A percentile compares a stretch with the other conserved stretches of the same genome.
Evolutionary conservation across 2,888 invertebrate species (phyloP).

Genomic region (Molanna angustata): DNA sequence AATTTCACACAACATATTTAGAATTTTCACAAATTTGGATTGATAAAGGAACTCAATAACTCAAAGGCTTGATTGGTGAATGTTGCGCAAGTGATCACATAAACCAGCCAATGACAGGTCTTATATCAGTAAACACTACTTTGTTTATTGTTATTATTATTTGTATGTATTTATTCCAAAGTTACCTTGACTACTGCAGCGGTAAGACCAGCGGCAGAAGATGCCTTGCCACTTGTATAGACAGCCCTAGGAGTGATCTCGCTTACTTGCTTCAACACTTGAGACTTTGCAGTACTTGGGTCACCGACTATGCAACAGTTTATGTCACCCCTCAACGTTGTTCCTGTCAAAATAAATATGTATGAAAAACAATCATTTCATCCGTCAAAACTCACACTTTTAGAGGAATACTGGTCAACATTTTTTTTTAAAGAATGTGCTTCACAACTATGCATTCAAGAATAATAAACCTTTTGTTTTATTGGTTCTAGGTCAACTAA

Average conservation of each 20-base stretch:
- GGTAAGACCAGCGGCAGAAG: conserved; percentile 95
- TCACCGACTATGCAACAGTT: conserved; percentile 98
- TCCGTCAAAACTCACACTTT: background rate
- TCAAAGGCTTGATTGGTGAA: no score
- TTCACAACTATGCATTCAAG: no score
- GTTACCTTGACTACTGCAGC: conserved; percentile 90
- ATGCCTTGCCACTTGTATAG: conserved; percentile 98
- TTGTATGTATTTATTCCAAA: no score
- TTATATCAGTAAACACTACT: no score
- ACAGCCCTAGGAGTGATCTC: conserved; percentile 95
- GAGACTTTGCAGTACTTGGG: conserved; percentile 98
- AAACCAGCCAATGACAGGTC: no score
- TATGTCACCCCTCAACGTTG: conserved; percentile 91
- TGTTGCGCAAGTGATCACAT: no score
- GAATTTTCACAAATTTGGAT: no score
- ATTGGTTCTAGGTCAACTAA: no score
- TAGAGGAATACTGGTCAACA: background rate
- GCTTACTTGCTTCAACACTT: conserved; percentile 90
- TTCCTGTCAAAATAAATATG: conserved; percentile 50
- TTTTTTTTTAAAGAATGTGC: background rate
- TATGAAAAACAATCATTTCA: background rate
- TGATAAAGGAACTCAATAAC: no score
- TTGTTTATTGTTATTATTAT: no score
- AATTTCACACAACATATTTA: no score
- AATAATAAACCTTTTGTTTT: no score